Evolutionary conservation across 2,113 vertebrate species (phyloP).

Genomic region (Capricornis sumatraensis): DNA sequence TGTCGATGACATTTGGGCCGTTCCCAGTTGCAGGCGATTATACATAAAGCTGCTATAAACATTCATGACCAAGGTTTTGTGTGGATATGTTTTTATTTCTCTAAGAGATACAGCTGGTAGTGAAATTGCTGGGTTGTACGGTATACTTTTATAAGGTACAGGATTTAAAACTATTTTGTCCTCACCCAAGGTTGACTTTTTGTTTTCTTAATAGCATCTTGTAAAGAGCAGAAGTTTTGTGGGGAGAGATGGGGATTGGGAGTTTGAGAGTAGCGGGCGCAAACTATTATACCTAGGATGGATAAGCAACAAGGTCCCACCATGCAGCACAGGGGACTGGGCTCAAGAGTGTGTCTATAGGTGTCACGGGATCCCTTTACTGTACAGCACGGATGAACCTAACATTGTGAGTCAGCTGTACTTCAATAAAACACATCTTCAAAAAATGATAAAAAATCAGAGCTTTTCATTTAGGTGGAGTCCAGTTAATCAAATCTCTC

Average conservation of each 20-base stretch:
- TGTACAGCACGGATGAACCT: too few species aligned
- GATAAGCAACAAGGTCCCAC: not conserved
- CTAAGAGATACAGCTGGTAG: not conserved
- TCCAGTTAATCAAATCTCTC: not conserved
- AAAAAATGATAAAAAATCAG: not conserved
- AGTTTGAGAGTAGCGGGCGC: not conserved
- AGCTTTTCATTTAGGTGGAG: not conserved
- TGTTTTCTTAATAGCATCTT: not conserved
- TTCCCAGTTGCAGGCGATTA: not conserved
- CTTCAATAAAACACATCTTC: not conserved
- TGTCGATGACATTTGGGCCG: not conserved
- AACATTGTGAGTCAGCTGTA: not conserved
- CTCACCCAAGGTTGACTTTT: not conserved
- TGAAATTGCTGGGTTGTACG: not conserved
- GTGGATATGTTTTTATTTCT: not conserved
- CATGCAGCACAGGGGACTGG: rapidly evolving
- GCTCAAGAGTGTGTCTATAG: rapidly evolving
- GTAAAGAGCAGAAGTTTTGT: not conserved
- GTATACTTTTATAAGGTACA: not conserved
- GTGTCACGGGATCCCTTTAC: not conserved
- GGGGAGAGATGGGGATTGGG: not conserved
- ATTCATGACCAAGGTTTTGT: not conserved
- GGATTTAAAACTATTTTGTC: not conserved
- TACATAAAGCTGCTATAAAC: not conserved
- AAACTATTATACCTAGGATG: not conserved